Evolutionary conservation across 2,797 vertebrate genomes (phyloP).

Genomic region (Iguana delicatissima): DNA sequence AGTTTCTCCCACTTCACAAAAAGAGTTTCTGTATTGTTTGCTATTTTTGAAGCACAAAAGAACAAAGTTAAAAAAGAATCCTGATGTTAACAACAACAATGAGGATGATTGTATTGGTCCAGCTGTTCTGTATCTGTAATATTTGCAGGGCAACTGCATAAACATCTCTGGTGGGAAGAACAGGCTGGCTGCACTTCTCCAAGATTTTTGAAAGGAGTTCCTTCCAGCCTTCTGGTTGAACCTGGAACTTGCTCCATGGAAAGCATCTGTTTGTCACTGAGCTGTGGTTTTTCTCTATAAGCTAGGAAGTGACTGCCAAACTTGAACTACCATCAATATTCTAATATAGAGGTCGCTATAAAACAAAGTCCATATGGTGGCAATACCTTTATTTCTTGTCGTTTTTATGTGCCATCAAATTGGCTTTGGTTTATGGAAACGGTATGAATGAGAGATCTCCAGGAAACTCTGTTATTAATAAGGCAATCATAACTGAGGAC

Average conservation of each 20-base stretch:
- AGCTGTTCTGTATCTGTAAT: not conserved
- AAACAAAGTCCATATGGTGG: no score
- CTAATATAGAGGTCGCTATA: no score
- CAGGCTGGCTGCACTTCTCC: not conserved
- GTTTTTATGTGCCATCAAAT: no score
- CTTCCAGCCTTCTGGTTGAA: not conserved
- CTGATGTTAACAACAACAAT: not conserved
- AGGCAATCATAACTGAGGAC: no score
- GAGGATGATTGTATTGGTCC: not conserved
- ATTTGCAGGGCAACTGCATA: not conserved
- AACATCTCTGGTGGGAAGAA: not conserved
- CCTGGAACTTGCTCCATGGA: no score
- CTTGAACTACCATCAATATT: not conserved
- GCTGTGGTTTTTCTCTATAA: not conserved
- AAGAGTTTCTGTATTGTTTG: not conserved
- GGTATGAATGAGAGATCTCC: no score
- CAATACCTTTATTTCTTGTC: no score
- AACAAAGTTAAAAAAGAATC: not conserved
- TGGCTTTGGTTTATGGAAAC: no score
- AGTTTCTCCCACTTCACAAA: not conserved
- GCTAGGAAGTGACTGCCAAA: not conserved
- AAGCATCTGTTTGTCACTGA: not conserved
- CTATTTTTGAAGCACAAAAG: not conserved
- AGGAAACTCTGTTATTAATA: no score
- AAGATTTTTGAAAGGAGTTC: not conserved